Conservation (phyloP, 2,113 vertebrate species). For the Periophthalmus modestus region DNA sequence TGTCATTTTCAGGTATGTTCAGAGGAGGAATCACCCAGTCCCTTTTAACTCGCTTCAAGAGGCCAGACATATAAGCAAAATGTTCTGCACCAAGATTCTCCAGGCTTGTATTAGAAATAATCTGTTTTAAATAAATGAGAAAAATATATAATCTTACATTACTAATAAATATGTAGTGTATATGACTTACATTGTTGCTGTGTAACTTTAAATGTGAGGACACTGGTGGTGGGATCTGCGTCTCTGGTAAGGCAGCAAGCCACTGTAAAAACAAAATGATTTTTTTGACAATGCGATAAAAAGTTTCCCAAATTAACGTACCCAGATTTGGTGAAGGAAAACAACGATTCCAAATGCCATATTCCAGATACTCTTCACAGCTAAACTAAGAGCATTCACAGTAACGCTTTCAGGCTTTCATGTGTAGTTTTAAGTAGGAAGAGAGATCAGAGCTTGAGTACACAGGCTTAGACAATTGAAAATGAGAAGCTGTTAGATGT, state of each 20-base stretch:
- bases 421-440: neutral
- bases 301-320: slow-evolving; percentile 23
- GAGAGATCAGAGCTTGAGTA: neutral
- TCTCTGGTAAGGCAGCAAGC: slow-evolving; percentile 14
- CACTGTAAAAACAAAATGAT: slow-evolving; percentile 17
- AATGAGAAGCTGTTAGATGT: neutral
- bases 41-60: slow-evolving; percentile 59
- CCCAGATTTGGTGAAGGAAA: slow-evolving; percentile 33
- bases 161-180: neutral
- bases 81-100: slow-evolving; percentile 8
- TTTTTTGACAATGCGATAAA: neutral
- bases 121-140: slow-evolving; percentile 12
- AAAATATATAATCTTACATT: neutral
- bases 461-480: neutral
- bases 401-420: too few species aligned
- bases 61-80: neutral
- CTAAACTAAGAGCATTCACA: neutral
- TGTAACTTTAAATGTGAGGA: slow-evolving; percentile 1
- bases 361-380: neutral
- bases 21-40: slow-evolving; percentile 65
- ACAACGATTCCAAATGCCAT: neutral
- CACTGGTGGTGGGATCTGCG: neutral
- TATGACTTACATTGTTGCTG: slow-evolving; percentile 8
- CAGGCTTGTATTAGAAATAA: neutral
- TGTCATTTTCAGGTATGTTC: slow-evolving; percentile 57